Conservation (phyloP, 2,888 invertebrate genomes). For the Oxycera nigricornis region DNA sequence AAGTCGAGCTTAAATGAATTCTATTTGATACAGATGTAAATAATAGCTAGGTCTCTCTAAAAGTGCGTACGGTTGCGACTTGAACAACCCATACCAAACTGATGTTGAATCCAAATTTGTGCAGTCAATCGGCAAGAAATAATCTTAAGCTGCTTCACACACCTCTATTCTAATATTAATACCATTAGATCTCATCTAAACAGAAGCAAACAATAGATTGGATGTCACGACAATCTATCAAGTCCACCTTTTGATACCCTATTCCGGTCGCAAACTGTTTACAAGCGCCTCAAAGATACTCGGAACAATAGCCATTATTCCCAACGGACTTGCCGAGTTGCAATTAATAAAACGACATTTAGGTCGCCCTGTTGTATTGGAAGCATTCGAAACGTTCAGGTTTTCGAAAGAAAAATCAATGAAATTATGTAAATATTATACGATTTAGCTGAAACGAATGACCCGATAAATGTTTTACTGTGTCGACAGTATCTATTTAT, state of each 20-base stretch:
- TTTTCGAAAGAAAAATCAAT: slow-evolving; percentile 17
- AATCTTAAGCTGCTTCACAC: not conserved
- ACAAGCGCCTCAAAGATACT: not conserved
- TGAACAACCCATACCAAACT: too few relatives aligned
- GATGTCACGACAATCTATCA: slow-evolving; percentile 1
- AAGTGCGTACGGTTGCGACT: too few relatives aligned
- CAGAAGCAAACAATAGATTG: slow-evolving; percentile 11
- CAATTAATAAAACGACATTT: not conserved
- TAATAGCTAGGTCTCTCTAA: too few relatives aligned
- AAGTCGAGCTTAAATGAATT: too few relatives aligned
- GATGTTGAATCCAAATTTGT: not conserved
- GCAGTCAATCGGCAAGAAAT: not conserved
- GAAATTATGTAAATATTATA: slow-evolving; percentile 26
- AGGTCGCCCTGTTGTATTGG: not conserved
- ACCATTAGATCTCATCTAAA: slow-evolving; percentile 7
- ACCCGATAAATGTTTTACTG: slow-evolving; percentile 26
- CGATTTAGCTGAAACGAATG: slow-evolving; percentile 16
- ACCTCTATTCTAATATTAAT: not conserved
- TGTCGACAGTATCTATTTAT: not conserved
- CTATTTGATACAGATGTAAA: too few relatives aligned
- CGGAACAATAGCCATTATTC: not conserved
- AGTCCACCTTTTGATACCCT: not conserved
- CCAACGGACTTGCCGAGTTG: not conserved
- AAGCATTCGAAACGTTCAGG: not conserved
- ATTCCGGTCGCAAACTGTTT: not conserved